These are phyloP conservation scores for Osmerus mordax DNA, from an alignment of 2,113 vertebrate species.

Conservation along the genomic window DNA sequence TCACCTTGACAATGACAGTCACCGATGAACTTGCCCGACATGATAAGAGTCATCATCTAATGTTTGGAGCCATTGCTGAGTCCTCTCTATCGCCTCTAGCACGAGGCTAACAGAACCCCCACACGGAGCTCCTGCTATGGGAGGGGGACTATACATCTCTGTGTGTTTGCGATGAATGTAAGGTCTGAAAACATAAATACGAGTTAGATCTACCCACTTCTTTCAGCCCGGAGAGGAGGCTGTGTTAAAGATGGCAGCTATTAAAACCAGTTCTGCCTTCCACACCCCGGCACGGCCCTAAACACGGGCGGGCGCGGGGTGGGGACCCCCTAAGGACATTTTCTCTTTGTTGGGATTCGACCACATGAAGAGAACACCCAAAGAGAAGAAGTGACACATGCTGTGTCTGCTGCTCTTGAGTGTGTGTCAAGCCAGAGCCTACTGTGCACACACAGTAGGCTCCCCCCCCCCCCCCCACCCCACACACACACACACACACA, in stretches of 20 bases:
- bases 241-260: slow-evolving; percentile 50
- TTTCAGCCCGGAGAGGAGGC: slow-evolving; percentile 50
- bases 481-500: slow-evolving; percentile 48
- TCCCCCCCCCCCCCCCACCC: slow-evolving; percentile 40
- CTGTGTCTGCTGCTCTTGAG: slow-evolving; percentile 36
- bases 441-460: background rate
- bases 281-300: slow-evolving; percentile 7
- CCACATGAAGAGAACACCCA: slow-evolving; percentile 67
- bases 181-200: slow-evolving; percentile 54
- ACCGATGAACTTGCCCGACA: slow-evolving; percentile 9
- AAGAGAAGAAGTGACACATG: slow-evolving; percentile 45
- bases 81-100: slow-evolving; percentile 12
- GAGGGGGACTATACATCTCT: background rate
- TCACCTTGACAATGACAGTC: slow-evolving; percentile 1
- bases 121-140: background rate
- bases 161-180: slow-evolving; percentile 28
- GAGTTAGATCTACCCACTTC: slow-evolving; percentile 58
- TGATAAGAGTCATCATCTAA: slow-evolving; percentile 7
- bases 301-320: no score
- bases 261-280: slow-evolving; percentile 31
- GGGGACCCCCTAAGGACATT: slow-evolving; percentile 9
- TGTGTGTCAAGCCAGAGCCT: background rate
- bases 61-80: slow-evolving; percentile 11
- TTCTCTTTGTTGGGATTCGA: slow-evolving; percentile 57
- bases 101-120: slow-evolving; percentile 34